Base-by-base conservation (phyloP, 1,140 invertebrate genomes). In the Cyphomyrmex costatus region DNA sequence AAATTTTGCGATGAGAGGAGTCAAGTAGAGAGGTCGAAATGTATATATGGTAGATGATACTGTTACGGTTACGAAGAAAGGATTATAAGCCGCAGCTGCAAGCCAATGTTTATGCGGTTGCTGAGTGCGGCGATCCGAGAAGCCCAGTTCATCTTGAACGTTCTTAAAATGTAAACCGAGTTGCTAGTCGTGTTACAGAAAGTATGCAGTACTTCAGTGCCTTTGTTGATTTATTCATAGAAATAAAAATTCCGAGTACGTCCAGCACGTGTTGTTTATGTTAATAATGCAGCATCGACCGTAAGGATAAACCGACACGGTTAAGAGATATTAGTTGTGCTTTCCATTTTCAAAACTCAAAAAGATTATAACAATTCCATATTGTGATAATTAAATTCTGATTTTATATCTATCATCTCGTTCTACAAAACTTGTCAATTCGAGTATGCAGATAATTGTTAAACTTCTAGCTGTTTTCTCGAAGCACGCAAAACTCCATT, bases 141-240 rank as follows among this genome's bases (percentile, higher is more conserved):
- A 92, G 79, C 86, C 58, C 70, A 84, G 83, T 87, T 82, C 84
- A 80, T 87, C 42, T 76, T 74, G 71, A 61, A 73, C 51, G 73
- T 91, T 92, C 91, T 86, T 82, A 82, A 90, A 91, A 92, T 86
- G 91, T 92, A 92, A 92, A 91, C 86, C 91, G 83, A 92, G 86
- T 89, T 46, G 85, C 53, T 61, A 63, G 65, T 70, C 61, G 61
- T 79, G 46, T 79, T 66, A 51, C 77, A 12, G 24, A 12, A 12
- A 46, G 14, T 14, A 53, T 53, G 60, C 60, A 51, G 16, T 36
- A 27, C 49, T 70, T 42, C 30, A 30, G 27, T 76, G 77, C 33
- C 30, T 70, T 51, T 68, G 46, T 53, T 56, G 5, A 12, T 70
- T 21, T 58, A 56, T 80, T 80, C 51, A 49, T 80, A 27, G 49